These are phyloP conservation scores for Pangasius macronema DNA, from an alignment of 2,797 vertebrate species.

Conservation along the genomic window DNA sequence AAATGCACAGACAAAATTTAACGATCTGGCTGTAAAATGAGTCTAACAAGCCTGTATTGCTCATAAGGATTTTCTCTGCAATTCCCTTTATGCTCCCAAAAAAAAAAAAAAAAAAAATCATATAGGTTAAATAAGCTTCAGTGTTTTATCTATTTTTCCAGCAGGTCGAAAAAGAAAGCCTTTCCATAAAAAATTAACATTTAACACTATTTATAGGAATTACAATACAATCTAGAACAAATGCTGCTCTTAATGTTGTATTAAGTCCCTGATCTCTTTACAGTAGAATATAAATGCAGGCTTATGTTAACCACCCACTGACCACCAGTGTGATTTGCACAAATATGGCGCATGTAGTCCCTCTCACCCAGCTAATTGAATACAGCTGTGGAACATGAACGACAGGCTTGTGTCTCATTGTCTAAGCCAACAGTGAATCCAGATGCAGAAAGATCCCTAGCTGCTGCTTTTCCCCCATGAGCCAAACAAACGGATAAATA, in stretches of 20 bases:
- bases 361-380: constrained; percentile 28
- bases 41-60: not conserved
- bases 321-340: constrained; percentile 28
- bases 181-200: not conserved
- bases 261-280: constrained; percentile 11
- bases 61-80: not conserved
- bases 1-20: not conserved
- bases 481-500: not conserved
- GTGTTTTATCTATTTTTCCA: not conserved
- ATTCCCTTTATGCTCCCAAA: not conserved
- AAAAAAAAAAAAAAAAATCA: not conserved
- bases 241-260: not conserved
- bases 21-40: not conserved
- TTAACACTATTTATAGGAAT: not conserved
- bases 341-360: constrained; percentile 27
- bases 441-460: constrained; percentile 54
- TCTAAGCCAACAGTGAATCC: constrained; percentile 49
- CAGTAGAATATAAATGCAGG: not conserved
- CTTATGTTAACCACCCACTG: constrained; percentile 16
- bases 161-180: not conserved
- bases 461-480: constrained; percentile 53
- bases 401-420: constrained; percentile 44
- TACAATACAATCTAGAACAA: not conserved
- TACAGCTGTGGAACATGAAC: constrained; percentile 52
- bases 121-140: not conserved